These are phyloP conservation scores for Rafetus swinhoei DNA, from an alignment of 2,113 vertebrate species.

Conservation along the genomic window DNA sequence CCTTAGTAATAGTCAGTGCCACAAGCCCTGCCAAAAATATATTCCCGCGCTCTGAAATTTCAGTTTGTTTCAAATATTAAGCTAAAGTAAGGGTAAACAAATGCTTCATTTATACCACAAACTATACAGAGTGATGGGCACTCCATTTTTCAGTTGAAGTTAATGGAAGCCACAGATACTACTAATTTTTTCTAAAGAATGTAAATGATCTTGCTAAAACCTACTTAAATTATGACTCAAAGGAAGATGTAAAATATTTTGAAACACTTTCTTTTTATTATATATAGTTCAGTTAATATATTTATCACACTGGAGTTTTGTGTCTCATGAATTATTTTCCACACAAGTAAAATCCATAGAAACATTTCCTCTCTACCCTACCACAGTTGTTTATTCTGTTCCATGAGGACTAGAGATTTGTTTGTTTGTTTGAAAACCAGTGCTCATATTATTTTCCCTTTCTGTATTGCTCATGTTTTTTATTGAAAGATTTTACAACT, in stretches of 20 bases:
- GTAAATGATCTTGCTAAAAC: neutral
- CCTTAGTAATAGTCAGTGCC: neutral
- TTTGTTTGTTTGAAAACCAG: neutral
- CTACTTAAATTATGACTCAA: neutral
- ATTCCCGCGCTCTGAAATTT: neutral
- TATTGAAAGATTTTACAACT: neutral
- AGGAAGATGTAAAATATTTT: neutral
- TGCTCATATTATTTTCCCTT: neutral
- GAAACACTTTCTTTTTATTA: neutral
- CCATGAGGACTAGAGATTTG: neutral
- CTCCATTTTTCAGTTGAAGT: neutral
- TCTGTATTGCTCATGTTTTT: neutral
- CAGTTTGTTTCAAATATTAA: neutral
- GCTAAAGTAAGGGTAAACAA: neutral
- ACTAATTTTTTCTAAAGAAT: neutral
- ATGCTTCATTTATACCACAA: neutral
- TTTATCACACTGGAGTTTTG: neutral
- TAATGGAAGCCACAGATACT: neutral
- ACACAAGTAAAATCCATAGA: neutral
- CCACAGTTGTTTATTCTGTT: neutral
- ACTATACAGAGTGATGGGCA: neutral
- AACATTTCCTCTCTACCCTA: neutral
- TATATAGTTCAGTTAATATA: neutral
- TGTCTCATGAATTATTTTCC: neutral
- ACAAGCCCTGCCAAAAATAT: neutral